Percentiles rank a stretch among this genome's conserved stretches.
phyloP scores from a whole-genome alignment of 2,888 invertebrate species.

The Tanytarsus gracilentus region DNA sequence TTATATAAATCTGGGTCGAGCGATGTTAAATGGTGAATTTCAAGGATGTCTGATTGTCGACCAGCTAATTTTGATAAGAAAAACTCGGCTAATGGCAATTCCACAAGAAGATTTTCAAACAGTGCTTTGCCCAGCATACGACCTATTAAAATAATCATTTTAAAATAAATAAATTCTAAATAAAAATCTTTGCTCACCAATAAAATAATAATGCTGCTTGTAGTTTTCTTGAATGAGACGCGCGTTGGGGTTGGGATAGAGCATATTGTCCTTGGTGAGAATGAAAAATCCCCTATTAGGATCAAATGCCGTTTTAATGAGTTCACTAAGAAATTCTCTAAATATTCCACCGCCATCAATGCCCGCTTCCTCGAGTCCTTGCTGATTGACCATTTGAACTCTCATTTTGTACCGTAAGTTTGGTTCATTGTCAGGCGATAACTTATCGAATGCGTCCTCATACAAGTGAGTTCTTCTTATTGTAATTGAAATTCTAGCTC shows the following conservation, averaged over 20 bases:
- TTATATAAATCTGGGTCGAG: slow-evolving; percentile 74
- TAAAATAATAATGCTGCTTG: slow-evolving; percentile 84
- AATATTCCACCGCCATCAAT: slow-evolving; percentile 97
- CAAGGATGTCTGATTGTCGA: slow-evolving; percentile 61
- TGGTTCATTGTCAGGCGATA: slow-evolving; percentile 83
- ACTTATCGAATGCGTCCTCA: slow-evolving; percentile 93
- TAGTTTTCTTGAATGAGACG: slow-evolving; percentile 77
- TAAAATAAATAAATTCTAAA: too few species aligned
- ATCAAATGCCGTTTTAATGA: slow-evolving; percentile 91
- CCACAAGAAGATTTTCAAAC: slow-evolving; percentile 90
- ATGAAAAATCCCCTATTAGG: slow-evolving; percentile 89
- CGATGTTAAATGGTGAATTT: slow-evolving; percentile 87
- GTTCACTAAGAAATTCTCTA: slow-evolving; percentile 87
- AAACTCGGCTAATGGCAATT: slow-evolving; percentile 91
- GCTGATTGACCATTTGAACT: slow-evolving; percentile 81
- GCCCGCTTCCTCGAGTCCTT: slow-evolving; percentile 89
- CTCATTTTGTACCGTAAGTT: slow-evolving; percentile 77
- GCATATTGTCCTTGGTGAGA: slow-evolving; percentile 80
- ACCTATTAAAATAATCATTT: too few species aligned
- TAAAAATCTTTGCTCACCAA: too few species aligned
- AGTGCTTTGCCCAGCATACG: slow-evolving; percentile 90
- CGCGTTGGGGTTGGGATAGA: slow-evolving; percentile 94
- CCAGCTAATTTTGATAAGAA: slow-evolving; percentile 83
- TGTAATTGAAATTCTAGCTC: slow-evolving; percentile 64
- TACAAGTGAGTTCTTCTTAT: slow-evolving; percentile 89